Evolutionary conservation across 1,140 invertebrate genomes (phyloP), one percentile per base, ranked within the genome.

Genomic region (Luehdorfia chinensis): DNA sequence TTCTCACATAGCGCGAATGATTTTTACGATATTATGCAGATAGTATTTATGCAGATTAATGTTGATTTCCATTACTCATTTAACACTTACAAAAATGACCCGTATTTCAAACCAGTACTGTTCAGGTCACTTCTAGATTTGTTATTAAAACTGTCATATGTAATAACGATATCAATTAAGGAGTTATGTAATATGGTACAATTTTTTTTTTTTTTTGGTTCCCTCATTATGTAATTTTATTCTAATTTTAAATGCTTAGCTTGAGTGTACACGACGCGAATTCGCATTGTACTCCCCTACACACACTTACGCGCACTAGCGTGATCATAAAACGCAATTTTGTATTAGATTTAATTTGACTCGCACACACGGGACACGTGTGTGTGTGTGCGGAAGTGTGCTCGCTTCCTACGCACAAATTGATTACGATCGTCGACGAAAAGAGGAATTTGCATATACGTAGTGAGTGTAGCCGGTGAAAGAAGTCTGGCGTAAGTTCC

Each of bases 311-410:
- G 68, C 71, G 64, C 66, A 75, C 74, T 78, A 77, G 68, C 73
- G 66, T 47, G 68, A 81, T 79, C 75, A 83, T 84, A 85, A 85
- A 85, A 83, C 83, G 83, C 78, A 84, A 86, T 83, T 86, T 81
- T 80, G 81, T 86, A 84, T 86, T 86, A 86, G 81, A 86, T 86
- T 86, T 86, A 86, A 86, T 86, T 86, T 86, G 81, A 63, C 53
- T 65, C 70, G 60, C 68, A 61, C n/a, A n/a, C 66, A 68, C 63
- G 59, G 41, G 31, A 48, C 49, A 28, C 36, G 50, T 53, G 60
- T 33, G 28, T 33, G 16, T 68, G 74, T 53, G 73, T 66, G 66
- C 66, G 75, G 66, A 70, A 71, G 62, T 68, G 55, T 65, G 56
- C 58, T 41, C 63, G 51, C 75, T 78, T 71, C 74, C 76, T 83